Evolutionary conservation across 1,140 invertebrate species (phyloP).

Genomic region (Telenomus remus): DNA sequence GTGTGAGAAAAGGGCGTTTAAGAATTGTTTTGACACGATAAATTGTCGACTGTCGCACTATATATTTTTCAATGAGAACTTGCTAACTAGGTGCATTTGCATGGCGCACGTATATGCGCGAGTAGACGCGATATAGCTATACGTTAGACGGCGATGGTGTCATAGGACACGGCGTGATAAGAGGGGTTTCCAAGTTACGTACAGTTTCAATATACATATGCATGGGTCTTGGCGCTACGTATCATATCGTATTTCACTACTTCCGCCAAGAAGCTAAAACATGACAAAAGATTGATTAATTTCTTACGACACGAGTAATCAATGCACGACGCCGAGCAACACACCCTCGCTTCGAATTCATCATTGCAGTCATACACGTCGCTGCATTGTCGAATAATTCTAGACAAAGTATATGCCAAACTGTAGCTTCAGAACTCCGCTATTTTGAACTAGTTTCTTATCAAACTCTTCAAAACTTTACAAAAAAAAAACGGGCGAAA

Average conservation of each 20-base stretch:
- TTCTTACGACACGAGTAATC: constrained; percentile 48
- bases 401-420: too few relatives aligned
- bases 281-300: constrained; percentile 57
- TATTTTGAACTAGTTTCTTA: neutral
- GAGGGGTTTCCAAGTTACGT: constrained; percentile 51
- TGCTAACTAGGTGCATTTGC: constrained; percentile 53
- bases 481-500: neutral
- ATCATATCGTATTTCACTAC: constrained; percentile 51
- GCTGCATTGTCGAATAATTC: too few relatives aligned
- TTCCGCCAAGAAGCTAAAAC: constrained; percentile 54
- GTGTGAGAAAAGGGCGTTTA: constrained; percentile 50
- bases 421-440: too few relatives aligned
- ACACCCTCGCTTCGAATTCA: neutral
- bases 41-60: constrained; percentile 54
- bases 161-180: constrained; percentile 55
- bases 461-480: neutral
- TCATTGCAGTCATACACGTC: neutral
- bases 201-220: constrained; percentile 55
- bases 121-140: constrained; percentile 43
- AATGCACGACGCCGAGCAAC: constrained; percentile 24
- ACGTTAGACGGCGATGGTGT: constrained; percentile 44
- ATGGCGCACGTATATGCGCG: constrained; percentile 39
- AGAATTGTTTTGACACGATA: constrained; percentile 57
- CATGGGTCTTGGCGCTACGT: constrained; percentile 39
- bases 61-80: constrained; percentile 54